These are phyloP conservation scores for Alosa alosa DNA, from an alignment of 2,113 vertebrate genomes.

Conservation along the genomic window DNA sequence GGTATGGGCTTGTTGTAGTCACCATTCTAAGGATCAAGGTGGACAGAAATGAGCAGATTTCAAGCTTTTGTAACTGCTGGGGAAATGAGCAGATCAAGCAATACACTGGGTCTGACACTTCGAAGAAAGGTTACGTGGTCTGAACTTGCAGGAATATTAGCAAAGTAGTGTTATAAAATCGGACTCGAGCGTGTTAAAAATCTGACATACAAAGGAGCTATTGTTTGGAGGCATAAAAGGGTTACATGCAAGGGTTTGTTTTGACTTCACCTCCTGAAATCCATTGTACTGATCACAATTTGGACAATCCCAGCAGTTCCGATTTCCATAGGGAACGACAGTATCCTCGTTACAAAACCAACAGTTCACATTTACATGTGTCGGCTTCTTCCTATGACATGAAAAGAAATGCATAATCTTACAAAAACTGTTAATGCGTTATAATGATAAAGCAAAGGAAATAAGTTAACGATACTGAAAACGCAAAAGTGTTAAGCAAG, in stretches of 20 bases:
- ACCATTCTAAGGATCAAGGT: constrained; percentile 78
- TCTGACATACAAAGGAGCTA: not conserved
- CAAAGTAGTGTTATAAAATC: no score
- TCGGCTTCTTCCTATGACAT: constrained; percentile 81
- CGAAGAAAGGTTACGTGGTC: not conserved
- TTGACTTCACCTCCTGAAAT: constrained; percentile 86
- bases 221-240: not conserved
- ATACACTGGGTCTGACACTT: not conserved
- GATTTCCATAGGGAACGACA: constrained; percentile 91
- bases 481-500: not conserved
- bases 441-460: not conserved
- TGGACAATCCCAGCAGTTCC: constrained; percentile 98
- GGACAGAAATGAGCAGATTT: not conserved
- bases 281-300: constrained; percentile 98
- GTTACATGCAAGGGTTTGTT: not conserved
- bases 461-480: not conserved
- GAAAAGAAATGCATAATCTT: not conserved
- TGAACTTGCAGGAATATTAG: not conserved
- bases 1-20: constrained; percentile 99
- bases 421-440: not conserved
- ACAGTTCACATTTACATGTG: constrained; percentile 86
- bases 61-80: not conserved
- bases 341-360: constrained; percentile 96
- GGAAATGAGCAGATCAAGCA: not conserved
- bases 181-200: not conserved